phyloP scores from a whole-genome alignment of 37 sponge, comb jelly and placozoan genomes.

The Mnemiopsis leidyi region DNA sequence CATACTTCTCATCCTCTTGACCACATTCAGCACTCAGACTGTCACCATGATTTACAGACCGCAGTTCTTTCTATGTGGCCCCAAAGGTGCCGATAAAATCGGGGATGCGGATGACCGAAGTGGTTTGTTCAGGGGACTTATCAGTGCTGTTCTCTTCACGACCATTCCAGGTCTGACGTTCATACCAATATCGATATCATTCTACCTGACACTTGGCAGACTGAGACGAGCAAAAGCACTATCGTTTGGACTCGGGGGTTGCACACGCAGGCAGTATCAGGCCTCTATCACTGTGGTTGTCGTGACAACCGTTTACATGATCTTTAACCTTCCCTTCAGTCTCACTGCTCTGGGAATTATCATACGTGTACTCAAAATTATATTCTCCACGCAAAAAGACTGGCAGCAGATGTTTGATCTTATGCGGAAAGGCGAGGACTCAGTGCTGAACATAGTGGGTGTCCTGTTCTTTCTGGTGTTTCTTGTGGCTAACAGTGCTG shows the following conservation, averaged over 20 bases:
- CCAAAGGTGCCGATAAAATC: neutral
- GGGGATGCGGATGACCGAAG: neutral
- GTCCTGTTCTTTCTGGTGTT: constrained; percentile 1
- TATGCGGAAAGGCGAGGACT: neutral
- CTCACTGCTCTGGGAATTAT: neutral
- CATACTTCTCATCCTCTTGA: neutral
- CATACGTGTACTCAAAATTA: neutral
- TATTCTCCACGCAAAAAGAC: neutral
- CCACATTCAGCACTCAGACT: neutral
- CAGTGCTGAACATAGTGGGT: neutral
- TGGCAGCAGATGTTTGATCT: neutral
- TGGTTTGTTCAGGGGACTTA: neutral
- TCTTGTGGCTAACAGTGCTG: neutral
- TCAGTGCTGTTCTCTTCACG: neutral
- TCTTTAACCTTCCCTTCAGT: constrained; percentile 14
- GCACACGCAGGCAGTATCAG: constrained; percentile 11
- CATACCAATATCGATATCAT: neutral
- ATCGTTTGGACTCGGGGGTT: neutral
- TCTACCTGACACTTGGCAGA: neutral
- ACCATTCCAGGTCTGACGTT: neutral
- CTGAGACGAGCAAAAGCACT: neutral
- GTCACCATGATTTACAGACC: constrained; percentile 2
- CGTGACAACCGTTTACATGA: neutral
- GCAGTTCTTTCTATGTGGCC: constrained; percentile 21
- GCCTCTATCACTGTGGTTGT: neutral